Conservation (phyloP, 2,113 vertebrate genomes). For the Anarrhichthys ocellatus region DNA sequence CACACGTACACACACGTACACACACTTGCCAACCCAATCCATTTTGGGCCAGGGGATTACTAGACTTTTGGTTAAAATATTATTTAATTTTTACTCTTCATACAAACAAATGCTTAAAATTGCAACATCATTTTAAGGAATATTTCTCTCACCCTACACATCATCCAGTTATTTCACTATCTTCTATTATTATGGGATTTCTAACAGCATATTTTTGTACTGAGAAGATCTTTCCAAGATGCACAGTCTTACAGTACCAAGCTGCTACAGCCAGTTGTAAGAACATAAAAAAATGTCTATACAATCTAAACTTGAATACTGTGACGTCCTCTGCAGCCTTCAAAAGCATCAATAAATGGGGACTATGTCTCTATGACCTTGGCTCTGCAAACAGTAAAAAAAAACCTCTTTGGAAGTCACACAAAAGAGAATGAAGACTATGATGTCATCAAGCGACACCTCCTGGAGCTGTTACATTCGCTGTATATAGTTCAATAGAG, state of each 20-base stretch:
- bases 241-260: neutral
- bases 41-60: neutral
- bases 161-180: conserved; percentile 4
- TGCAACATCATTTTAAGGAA: neutral
- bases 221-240: neutral
- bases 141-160: neutral
- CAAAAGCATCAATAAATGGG: neutral
- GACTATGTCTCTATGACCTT: neutral
- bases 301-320: neutral
- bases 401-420: conserved; percentile 13
- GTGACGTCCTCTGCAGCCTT: neutral
- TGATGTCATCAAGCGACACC: conserved; percentile 34
- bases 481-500: neutral
- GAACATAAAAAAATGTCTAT: neutral
- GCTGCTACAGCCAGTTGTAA: neutral
- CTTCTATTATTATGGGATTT: neutral
- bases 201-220: neutral
- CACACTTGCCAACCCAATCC: neutral
- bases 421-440: conserved; percentile 13
- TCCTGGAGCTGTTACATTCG: conserved; percentile 22
- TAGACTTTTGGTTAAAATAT: neutral
- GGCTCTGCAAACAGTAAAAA: conserved; percentile 18
- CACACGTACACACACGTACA: neutral
- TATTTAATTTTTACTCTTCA: neutral
- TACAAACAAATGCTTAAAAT: neutral